Percentiles rank a stretch among this genome's conserved stretches.
Conservation (phyloP, 2,113 vertebrate genomes). For the Oncorhynchus gorbuscha region DNA sequence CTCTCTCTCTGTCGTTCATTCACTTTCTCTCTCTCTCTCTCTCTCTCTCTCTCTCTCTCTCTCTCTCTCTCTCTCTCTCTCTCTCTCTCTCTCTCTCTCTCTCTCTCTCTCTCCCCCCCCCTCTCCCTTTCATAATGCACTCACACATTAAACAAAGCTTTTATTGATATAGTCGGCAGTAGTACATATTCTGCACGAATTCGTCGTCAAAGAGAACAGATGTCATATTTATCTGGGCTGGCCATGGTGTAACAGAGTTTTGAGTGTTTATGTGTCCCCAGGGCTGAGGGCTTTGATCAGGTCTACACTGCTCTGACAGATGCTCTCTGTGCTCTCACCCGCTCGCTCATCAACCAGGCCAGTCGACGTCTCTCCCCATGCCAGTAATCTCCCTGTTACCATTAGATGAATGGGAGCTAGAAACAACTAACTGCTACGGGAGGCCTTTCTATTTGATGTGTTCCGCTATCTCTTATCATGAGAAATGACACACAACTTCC, state of each 20-base stretch:
- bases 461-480: slow-evolving; percentile 66
- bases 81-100: slow-evolving; percentile 27
- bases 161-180: slow-evolving; percentile 63
- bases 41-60: slow-evolving; percentile 18
- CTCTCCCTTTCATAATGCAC: slow-evolving; percentile 23
- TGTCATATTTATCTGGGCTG: slow-evolving; percentile 70
- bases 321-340: slow-evolving; percentile 53
- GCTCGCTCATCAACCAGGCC: slow-evolving; percentile 65
- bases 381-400: slow-evolving; percentile 62
- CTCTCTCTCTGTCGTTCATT: slow-evolving; percentile 29
- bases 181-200: slow-evolving; percentile 55
- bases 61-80: slow-evolving; percentile 27
- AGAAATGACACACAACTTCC: slow-evolving; percentile 63
- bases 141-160: slow-evolving; percentile 51
- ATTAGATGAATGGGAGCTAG: slow-evolving; percentile 59
- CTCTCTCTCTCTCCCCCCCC: slow-evolving; percentile 23
- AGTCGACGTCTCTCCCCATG: slow-evolving; percentile 61
- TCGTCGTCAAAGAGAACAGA: slow-evolving; percentile 33
- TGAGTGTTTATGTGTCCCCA: slow-evolving; percentile 17
- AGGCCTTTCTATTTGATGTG: slow-evolving; percentile 46
- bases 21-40: slow-evolving; percentile 18
- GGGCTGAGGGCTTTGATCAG: slow-evolving; percentile 65
- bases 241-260: slow-evolving; percentile 44
- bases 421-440: slow-evolving; percentile 57
- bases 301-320: slow-evolving; percentile 68